Evolutionary conservation across 1,140 invertebrate species (phyloP), one percentile per base, ranked within the genome.

Genomic region (Drosophila malerkotliana): DNA sequence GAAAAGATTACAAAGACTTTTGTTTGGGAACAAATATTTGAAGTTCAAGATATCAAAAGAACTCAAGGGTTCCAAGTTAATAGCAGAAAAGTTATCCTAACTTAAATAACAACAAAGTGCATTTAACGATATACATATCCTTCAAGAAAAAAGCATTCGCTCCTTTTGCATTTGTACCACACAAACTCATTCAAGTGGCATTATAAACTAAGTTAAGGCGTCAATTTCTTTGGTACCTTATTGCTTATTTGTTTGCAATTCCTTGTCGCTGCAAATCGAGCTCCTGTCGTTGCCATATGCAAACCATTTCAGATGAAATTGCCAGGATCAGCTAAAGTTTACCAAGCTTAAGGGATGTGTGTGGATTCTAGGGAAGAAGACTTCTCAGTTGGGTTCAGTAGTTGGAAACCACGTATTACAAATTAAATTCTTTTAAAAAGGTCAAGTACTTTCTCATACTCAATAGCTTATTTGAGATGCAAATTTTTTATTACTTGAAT

Each of bases 191-290:
- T 78, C 82, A 87, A 87, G 82, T 87, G 82, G 82, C 83, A 88
- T 87, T 87, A 87, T 87, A 87, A 82, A 87, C 82, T 82, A 87
- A 85, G 82, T 85, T 85, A 85, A 87, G 79, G 69, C 83, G 82
- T 88, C 82, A 88, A 87, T 87, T 88, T 82, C 60, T 3, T 64
- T 68, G 44, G 71, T 76, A 72, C 83, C 82, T 78, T 82, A 87
- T 87, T 85, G 82, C 82, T 79, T 85, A 77, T 85, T 85, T 85
- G 82, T 82, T 85, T 85, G 82, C 82, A 63, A 69, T 82, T 59
- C 55, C 34, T 47, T 76, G 55, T 76, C 55, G 54, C 18, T 60
- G 71, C 66, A 72, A 72, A 72, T 72, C 68, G 66, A 71, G 51
- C n/a, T 49, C 39, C 51, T 48, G 30, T 41, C 63, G 8, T 24